These are phyloP conservation scores for Saturnia japonica DNA, from an alignment of 2,888 invertebrate species.

Conservation along the genomic window DNA sequence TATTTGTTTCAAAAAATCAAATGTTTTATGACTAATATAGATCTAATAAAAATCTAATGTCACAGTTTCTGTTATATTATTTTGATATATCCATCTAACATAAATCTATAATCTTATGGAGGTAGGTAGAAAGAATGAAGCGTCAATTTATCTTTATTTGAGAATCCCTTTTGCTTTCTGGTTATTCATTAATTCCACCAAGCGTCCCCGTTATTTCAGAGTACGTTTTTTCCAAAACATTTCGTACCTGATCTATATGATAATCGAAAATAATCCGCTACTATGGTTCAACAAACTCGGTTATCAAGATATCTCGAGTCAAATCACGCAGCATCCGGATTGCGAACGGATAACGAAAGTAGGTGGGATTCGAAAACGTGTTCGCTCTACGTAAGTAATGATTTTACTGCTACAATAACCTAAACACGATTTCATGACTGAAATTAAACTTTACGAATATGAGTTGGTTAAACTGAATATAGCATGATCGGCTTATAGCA, in stretches of 20 bases:
- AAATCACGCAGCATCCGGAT: constrained; percentile 16
- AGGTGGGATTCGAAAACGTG: neutral
- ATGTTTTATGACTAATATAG: too few relatives aligned
- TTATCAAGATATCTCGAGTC: constrained; percentile 15
- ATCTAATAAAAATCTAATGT: too few relatives aligned
- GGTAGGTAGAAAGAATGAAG: neutral
- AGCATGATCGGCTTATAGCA: neutral
- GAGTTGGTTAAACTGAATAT: neutral
- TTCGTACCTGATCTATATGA: neutral
- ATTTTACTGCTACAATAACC: neutral
- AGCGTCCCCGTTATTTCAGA: neutral
- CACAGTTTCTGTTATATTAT: neutral
- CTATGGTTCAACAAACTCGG: constrained; percentile 6
- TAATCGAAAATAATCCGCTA: neutral
- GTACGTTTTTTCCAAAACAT: neutral
- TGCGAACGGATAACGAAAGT: constrained; percentile 14
- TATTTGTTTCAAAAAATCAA: too few relatives aligned
- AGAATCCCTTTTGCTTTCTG: too few relatives aligned
- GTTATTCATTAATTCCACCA: neutral
- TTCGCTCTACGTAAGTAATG: constrained; percentile 5
- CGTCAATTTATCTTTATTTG: neutral
- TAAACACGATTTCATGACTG: neutral
- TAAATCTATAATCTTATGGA: neutral
- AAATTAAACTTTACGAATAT: neutral
- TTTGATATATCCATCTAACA: neutral